Evolutionary conservation across 2,113 vertebrate species (phyloP), one percentile per base, ranked within the genome.

Genomic region (Choloepus hoffmanni): DNA sequence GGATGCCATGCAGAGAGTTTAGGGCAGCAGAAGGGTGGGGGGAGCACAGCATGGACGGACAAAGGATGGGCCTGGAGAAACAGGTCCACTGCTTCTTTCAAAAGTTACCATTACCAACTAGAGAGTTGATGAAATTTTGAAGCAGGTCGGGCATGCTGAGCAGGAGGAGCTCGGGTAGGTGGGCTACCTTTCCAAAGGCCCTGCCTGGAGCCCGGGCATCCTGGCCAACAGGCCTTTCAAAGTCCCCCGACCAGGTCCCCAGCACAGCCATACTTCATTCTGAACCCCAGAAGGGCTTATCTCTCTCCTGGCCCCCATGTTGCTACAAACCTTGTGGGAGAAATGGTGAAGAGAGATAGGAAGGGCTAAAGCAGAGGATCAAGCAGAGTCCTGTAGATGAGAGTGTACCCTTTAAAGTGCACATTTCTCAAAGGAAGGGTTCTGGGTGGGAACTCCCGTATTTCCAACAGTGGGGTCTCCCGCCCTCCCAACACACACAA

Each of bases 351-450:
- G 79, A 92, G 93, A 85, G 77, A 95, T 36, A 15, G 95, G 65
- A 85, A 77, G 15, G 76, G 78, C 79, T 81, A 92, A 95, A 90
- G 95, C 86, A 72, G 67, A 95, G 93, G 79, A 79, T 84, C 95
- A 95, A 97, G 84, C 92, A 96, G 92, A 98, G 96, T 83, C 96
- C 97, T 96, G 72, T 85, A 94, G 95, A 97, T 97, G 96, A 98
- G 97, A 96, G 95, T 95, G 96, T 10, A 14, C 10, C 26, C 43
- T 45, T 45, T 45, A 45, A 7, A 45, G 7, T 45, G 43, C 43
- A 45, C 96, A 76, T 97, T 97, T 98, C 97, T 98, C 95, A 98
- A 97, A 93, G 98, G 98, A 97, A 97, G 96, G 98, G 98, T 97
- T 97, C 95, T 98, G 96, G 98, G 98, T 97, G 87, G 89, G 96